phyloP scores from a whole-genome alignment of 1,140 invertebrate species.

The Brachionus asplanchnoidis region DNA sequence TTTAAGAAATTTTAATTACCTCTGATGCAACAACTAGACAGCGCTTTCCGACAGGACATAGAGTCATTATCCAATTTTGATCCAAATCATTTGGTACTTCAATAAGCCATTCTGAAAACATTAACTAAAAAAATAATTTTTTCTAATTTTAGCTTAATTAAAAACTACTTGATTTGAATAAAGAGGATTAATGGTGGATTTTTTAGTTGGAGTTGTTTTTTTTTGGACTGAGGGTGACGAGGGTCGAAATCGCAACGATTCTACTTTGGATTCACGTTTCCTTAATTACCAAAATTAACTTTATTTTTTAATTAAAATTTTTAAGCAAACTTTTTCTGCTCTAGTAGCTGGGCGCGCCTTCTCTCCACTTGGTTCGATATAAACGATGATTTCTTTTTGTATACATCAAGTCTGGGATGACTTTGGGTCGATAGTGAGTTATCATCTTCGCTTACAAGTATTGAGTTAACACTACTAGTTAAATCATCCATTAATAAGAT shows the following conservation, averaged over 20 bases:
- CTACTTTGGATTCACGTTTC: background rate
- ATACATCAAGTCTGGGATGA: background rate
- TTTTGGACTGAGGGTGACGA: background rate
- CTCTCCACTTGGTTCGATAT: background rate
- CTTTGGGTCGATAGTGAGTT: background rate
- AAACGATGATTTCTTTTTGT: background rate
- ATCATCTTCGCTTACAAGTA: constrained; percentile 16
- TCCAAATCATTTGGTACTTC: constrained; percentile 65
- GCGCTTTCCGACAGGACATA: constrained; percentile 75
- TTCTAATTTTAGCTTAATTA: background rate
- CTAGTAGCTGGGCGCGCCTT: background rate
- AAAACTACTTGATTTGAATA: constrained; percentile 15
- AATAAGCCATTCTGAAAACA: constrained; percentile 84
- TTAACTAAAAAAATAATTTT: constrained; percentile 57
- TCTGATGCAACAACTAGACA: constrained; percentile 69
- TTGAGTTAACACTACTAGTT: constrained; percentile 11
- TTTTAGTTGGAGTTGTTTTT: background rate
- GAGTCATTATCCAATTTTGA: constrained; percentile 68
- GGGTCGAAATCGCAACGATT: background rate
- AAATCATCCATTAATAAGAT: constrained; percentile 31
- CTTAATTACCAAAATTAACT: background rate
- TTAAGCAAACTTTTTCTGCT: constrained; percentile 4
- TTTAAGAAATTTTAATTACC: constrained; percentile 53
- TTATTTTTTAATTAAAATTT: background rate
- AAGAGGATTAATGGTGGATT: background rate